phyloP scores from a whole-genome alignment of 2,888 invertebrate species.

The Drosophila imparisetae region DNA sequence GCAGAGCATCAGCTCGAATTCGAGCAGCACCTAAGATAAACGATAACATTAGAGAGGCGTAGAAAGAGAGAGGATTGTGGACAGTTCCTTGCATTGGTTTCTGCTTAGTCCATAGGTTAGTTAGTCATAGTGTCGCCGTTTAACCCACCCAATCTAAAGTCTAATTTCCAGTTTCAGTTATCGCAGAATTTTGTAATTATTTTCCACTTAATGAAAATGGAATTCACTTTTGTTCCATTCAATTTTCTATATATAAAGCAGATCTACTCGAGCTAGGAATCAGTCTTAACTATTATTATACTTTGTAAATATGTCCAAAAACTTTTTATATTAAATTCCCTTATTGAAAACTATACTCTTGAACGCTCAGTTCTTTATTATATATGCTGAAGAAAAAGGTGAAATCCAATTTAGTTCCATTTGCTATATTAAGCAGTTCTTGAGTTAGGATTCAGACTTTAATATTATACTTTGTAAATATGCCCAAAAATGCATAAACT shows the following conservation, averaged over 20 bases:
- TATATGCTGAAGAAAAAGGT: background rate
- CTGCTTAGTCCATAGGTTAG: constrained; percentile 65
- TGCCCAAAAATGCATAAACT: background rate
- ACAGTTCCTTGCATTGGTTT: constrained; percentile 64
- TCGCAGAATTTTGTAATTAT: background rate
- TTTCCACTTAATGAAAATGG: background rate
- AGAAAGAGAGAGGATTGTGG: constrained; percentile 16
- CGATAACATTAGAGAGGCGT: background rate
- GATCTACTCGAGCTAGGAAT: no score
- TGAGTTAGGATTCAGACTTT: background rate
- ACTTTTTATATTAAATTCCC: background rate
- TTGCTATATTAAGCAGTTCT: background rate
- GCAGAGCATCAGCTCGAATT: constrained; percentile 81
- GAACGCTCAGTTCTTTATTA: background rate
- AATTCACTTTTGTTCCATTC: background rate
- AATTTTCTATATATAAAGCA: background rate
- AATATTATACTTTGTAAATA: constrained; percentile 1
- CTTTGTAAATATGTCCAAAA: constrained; percentile 3
- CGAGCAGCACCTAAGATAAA: constrained; percentile 71
- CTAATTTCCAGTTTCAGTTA: constrained; percentile 19
- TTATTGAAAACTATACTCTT: background rate
- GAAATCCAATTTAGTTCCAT: background rate
- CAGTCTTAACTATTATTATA: background rate
- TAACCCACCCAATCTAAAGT: constrained; percentile 7
- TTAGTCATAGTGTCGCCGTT: constrained; percentile 52